Base-by-base conservation (phyloP, 2,113 vertebrate genomes). In the Abramis brama region DNA sequence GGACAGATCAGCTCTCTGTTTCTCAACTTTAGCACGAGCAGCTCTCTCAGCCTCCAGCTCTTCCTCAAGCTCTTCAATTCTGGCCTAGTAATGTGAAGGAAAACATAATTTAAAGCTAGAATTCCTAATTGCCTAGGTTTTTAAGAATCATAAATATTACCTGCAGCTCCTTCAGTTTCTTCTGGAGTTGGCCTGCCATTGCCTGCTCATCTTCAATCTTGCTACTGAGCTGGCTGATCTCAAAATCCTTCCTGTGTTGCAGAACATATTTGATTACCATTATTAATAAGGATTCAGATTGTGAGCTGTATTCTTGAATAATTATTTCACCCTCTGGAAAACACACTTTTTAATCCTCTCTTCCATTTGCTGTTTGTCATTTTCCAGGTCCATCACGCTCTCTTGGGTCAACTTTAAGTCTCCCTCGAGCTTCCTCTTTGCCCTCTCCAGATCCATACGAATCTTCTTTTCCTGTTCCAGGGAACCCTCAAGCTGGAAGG, bases 91-190 rank as follows among this genome's bases (percentile, higher is more conserved):
- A 45, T 62, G 25, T 21, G 23, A 62, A 62, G 21, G 5, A 79
- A 13, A 39, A 15, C 45, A 15, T n/a, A 33, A 30, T 4, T 82
- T 50, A 50, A 27, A 50, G 6, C 23, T 7, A 23, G 5, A 6
- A 50, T 21, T 50, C 47, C 3, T 12, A 1, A 30, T 12, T 9
- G 5, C 8, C 25, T 1, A 8, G 12, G 8, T 25, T 30, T 30
- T 47, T 27, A 64, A 12, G n/a, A 23, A 30, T 45, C 0, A 47
- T 21, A 1, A 52, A 23, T 0, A 50, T 89, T 86, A 97, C 97
- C 96, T 97, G 97, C 2, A 97, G 89, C 89, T 97, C 97, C 87
- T 97, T 98, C 86, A 97, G 92, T 89, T 97, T 97, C 91, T 97
- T 97, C 89, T 96, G 97, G 33, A 96, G 93, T 91, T 97, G 97